phyloP scores from a whole-genome alignment of 1,140 invertebrate species.

The Agrypnia vestita region DNA sequence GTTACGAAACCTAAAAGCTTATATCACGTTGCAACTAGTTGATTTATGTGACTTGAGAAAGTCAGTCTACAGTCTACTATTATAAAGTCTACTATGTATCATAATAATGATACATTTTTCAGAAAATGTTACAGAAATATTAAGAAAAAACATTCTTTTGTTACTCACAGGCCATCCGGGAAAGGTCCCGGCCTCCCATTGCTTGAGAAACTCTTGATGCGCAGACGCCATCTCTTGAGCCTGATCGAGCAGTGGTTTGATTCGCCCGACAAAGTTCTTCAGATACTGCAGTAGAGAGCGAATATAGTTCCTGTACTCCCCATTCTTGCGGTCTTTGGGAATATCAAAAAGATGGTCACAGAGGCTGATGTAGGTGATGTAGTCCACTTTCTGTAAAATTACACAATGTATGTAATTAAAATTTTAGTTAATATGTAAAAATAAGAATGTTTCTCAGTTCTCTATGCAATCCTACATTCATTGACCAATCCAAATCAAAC shows the following conservation, averaged over 20 bases:
- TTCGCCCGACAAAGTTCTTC: conserved; percentile 86
- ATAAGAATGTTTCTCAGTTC: too few species aligned
- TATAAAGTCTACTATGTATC: too few species aligned
- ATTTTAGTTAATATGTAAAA: too few species aligned
- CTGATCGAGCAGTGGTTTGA: conserved; percentile 94
- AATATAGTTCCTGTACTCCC: conserved; percentile 94
- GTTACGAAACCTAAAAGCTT: too few species aligned
- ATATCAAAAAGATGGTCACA: conserved; percentile 98
- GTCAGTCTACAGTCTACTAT: too few species aligned
- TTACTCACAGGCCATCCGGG: conserved; percentile 92
- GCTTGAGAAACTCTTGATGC: conserved; percentile 86
- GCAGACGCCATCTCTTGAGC: conserved; percentile 85
- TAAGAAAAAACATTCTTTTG: not conserved
- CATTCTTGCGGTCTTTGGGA: conserved; percentile 94
- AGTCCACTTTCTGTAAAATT: conserved; percentile 90
- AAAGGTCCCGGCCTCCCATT: conserved; percentile 92
- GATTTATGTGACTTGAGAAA: too few species aligned
- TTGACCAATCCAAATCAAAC: too few species aligned
- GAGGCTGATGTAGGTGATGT: conserved; percentile 93
- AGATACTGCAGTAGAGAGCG: conserved; percentile 91
- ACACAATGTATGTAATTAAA: too few species aligned
- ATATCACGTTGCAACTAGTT: too few species aligned
- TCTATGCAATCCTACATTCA: too few species aligned
- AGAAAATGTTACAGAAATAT: too few species aligned
- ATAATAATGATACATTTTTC: too few species aligned